These are phyloP conservation scores for Callaeas wilsoni DNA, from an alignment of 2,113 vertebrate species.

Conservation along the genomic window DNA sequence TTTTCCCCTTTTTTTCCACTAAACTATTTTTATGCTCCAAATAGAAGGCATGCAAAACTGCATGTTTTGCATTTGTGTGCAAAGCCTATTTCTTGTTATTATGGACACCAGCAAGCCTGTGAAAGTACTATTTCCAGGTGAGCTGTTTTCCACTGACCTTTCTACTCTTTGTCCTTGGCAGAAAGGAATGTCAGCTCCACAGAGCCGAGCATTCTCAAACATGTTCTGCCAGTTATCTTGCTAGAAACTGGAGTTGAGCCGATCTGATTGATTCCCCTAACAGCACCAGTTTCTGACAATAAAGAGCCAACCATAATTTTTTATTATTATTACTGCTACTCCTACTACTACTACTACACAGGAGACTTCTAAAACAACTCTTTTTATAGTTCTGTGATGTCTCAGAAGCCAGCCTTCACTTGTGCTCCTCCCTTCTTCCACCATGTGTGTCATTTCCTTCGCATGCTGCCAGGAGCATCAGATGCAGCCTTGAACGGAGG, in stretches of 20 bases:
- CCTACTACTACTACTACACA: not conserved
- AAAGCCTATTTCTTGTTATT: not conserved
- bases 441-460: not conserved
- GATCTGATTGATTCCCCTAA: not conserved
- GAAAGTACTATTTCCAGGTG: not conserved
- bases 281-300: not conserved
- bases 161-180: not conserved
- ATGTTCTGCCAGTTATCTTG: not conserved
- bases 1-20: rapidly evolving
- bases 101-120: not conserved
- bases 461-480: not conserved
- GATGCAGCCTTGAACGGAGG: not conserved
- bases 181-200: not conserved
- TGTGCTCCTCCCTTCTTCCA: not conserved
- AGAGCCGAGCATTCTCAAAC: not conserved
- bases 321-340: not conserved
- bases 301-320: not conserved
- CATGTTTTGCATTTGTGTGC: not conserved
- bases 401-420: not conserved
- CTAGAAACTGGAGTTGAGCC: not conserved
- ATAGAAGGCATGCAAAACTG: not conserved
- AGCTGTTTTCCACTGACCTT: not conserved
- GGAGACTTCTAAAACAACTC: not conserved
- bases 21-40: not conserved
- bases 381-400: not conserved